Conservation (phyloP, 2,113 vertebrate genomes). For the Baryphthengus martii region DNA sequence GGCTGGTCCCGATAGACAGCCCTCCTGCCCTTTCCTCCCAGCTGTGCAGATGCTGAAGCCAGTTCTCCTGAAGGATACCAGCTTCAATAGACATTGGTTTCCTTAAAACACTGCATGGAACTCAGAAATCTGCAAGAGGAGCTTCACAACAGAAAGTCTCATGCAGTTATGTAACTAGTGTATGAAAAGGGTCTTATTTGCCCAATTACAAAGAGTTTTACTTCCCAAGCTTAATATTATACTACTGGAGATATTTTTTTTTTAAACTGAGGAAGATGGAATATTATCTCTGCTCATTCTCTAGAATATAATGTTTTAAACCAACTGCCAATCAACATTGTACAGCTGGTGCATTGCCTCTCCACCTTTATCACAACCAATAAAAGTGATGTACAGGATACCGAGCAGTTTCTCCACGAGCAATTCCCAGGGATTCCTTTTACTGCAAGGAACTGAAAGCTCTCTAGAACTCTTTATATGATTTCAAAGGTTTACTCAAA, state of each 20-base stretch:
- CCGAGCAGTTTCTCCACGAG: background rate
- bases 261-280: background rate
- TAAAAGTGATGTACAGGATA: background rate
- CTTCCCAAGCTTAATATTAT: background rate
- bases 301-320: background rate
- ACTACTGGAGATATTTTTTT: background rate
- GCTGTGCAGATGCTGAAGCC: background rate
- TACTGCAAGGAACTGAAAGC: background rate
- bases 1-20: background rate
- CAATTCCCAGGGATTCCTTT: background rate
- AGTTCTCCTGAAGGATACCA: background rate
- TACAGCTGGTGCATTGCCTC: background rate
- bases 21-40: background rate
- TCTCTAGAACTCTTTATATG: background rate
- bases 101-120: accelerated
- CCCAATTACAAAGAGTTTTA: background rate
- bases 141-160: background rate
- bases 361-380: slow-evolving; percentile 3
- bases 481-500: background rate
- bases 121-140: background rate
- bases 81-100: accelerated
- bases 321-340: background rate
- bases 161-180: background rate
- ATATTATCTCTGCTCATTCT: background rate
- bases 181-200: background rate